These are phyloP conservation scores for Anoplopoma fimbria DNA, from an alignment of 2,113 vertebrate genomes.

Conservation along the genomic window DNA sequence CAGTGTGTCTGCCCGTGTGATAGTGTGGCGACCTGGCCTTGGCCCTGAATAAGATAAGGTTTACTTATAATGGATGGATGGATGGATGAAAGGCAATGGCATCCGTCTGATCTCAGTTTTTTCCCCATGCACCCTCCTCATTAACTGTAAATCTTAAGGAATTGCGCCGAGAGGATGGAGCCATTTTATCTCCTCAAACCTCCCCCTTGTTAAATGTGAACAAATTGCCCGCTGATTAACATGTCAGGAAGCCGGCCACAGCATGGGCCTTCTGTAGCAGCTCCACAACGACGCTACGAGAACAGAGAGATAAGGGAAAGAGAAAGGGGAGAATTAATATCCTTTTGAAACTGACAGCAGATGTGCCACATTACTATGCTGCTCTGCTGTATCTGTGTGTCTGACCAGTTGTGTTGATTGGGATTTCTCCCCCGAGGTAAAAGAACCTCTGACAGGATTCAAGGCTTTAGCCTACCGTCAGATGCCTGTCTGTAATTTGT, in stretches of 20 bases:
- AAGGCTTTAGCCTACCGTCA: constrained; percentile 76
- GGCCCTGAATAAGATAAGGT: not conserved
- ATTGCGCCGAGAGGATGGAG: constrained; percentile 28
- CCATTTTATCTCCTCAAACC: constrained; percentile 64
- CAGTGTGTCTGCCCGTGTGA: not conserved
- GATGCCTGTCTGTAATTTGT: constrained; percentile 84
- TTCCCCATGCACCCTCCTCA: constrained; percentile 44
- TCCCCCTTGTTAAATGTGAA: constrained; percentile 68
- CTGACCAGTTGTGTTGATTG: constrained; percentile 79
- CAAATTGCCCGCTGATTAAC: constrained; percentile 76
- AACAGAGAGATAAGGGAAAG: constrained; percentile 62
- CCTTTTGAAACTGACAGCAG: constrained; percentile 71
- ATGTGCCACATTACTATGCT: constrained; percentile 72
- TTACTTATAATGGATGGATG: not conserved
- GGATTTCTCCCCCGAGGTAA: constrained; percentile 77
- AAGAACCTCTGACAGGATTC: constrained; percentile 74
- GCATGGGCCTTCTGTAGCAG: constrained; percentile 48
- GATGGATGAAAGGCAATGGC: not conserved
- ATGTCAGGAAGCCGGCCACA: constrained; percentile 59
- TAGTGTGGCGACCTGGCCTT: not conserved
- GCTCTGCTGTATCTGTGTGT: constrained; percentile 59
- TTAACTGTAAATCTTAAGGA: constrained; percentile 50
- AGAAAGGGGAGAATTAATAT: constrained; percentile 71
- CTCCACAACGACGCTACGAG: constrained; percentile 50
- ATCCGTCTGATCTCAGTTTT: constrained; percentile 34